Evolutionary conservation across 1,140 invertebrate genomes (phyloP).

Genomic region (Heliconius hermathena): DNA sequence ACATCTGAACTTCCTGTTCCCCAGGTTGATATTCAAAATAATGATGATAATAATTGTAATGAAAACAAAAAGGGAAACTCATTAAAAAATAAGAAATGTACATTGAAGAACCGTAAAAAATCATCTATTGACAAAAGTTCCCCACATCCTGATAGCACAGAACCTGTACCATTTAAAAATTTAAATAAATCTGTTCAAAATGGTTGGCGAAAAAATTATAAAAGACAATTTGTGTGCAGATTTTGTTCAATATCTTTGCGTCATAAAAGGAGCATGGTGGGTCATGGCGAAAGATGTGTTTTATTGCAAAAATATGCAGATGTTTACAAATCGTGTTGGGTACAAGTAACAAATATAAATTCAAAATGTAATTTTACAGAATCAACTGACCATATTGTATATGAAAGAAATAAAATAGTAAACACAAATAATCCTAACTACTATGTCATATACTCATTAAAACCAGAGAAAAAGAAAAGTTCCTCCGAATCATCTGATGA

Average conservation of each 20-base stretch:
- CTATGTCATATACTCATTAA: conserved; percentile 43
- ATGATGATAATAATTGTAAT: not conserved
- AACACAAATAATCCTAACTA: conserved; percentile 45
- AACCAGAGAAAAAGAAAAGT: conserved; percentile 14
- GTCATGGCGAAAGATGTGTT: conserved; percentile 42
- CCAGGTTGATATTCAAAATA: not conserved
- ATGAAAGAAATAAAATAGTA: conserved; percentile 50
- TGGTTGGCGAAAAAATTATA: conserved; percentile 37
- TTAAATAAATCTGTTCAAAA: not conserved
- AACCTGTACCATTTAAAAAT: not conserved
- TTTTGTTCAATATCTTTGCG: conserved; percentile 49
- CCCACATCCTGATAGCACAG: not conserved
- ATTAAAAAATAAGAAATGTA: not conserved
- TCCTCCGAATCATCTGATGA: conserved; percentile 47
- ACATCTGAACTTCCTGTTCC: not conserved
- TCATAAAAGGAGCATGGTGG: conserved; percentile 39
- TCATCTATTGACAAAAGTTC: not conserved
- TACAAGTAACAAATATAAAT: conserved; percentile 55
- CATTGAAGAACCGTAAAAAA: not conserved
- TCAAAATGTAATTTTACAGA: conserved; percentile 55
- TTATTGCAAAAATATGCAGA: conserved; percentile 42
- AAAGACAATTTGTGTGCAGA: conserved; percentile 54
- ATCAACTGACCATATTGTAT: conserved; percentile 47
- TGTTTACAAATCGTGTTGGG: conserved; percentile 49
- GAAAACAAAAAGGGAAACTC: not conserved